A percentile compares a stretch with the other conserved stretches of the same genome.
Conservation (phyloP, 2,797 vertebrate species). For the Adrianichthys oophorus region DNA sequence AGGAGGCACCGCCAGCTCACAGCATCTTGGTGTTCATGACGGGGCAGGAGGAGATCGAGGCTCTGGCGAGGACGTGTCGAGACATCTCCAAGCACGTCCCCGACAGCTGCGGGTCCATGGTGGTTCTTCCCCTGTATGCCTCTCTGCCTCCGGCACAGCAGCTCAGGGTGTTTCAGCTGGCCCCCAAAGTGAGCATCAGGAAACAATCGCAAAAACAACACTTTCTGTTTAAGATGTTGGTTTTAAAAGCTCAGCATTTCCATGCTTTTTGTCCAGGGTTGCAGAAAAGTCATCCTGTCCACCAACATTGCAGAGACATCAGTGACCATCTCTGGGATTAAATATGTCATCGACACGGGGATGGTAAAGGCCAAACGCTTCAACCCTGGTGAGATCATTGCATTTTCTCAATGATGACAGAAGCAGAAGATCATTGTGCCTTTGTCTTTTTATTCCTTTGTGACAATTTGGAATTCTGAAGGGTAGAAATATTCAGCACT, state of each 20-base stretch:
- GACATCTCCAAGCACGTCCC: slow-evolving; percentile 93
- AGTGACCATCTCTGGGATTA: slow-evolving; percentile 94
- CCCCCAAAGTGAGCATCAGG: slow-evolving; percentile 81
- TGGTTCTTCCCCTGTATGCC: slow-evolving; percentile 90
- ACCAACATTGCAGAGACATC: slow-evolving; percentile 98
- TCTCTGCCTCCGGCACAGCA: slow-evolving; percentile 91
- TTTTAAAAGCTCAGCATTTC: too few species aligned
- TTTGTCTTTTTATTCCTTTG: neutral
- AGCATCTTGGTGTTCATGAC: slow-evolving; percentile 97
- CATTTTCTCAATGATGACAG: neutral
- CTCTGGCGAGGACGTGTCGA: slow-evolving; percentile 90
- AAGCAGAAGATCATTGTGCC: neutral
- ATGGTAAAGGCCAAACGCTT: slow-evolving; percentile 99
- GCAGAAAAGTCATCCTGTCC: slow-evolving; percentile 94
- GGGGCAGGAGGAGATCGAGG: slow-evolving; percentile 98
- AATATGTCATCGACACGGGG: slow-evolving; percentile 93
- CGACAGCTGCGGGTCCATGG: slow-evolving; percentile 82
- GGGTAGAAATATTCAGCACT: too few species aligned
- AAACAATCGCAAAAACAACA: too few species aligned
- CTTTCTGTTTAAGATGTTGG: too few species aligned
- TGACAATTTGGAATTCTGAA: too few species aligned
- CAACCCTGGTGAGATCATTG: slow-evolving; percentile 85
- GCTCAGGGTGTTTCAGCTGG: slow-evolving; percentile 89
- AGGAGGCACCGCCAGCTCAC: slow-evolving; percentile 89
- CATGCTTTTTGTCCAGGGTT: slow-evolving; percentile 75